Evolutionary conservation across 2,888 invertebrate species (phyloP), one percentile per base, ranked within the genome.

Genomic region (Orthosia gracilis): DNA sequence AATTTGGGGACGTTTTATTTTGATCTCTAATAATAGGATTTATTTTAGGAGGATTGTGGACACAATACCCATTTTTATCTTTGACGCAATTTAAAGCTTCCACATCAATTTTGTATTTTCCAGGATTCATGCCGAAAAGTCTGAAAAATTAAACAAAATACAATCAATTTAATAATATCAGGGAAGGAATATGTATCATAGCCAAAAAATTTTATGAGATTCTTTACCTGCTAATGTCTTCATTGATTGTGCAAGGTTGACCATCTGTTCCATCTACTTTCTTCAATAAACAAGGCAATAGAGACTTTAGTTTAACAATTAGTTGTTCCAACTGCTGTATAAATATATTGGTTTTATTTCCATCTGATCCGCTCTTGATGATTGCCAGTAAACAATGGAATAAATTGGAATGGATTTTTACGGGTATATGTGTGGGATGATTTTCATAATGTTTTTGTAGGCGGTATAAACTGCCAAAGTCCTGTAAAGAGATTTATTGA

Each of bases 301-400:
- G 78, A 1, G 93, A 92, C 59, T 91, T 92, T 2, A 96, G 89
- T 77, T 94, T 95, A 1, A 91, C 92, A 65, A 96, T 91, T 17
- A 96, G 85, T 52, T 94, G 92, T 73, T 95, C 94, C 67, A 96
- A 78, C 76, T 96, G 96, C 73, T 95, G 93, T 26, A 96, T 89
- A 79, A 96, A 94, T 62, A 94, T 94, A 69, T 93, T 92, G 0
- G 94, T 92, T 67, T 91, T 89, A 69, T 94, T 91, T 26, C 87
- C 91, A 23, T 93, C 92, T 0, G 94, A 88, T 9, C 93, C 93
- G 61, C 92, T 91, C 74, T 94, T 93, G 26, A 95, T 89, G 55
- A 96, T 94, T 0, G 94, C 93, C 61, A 94, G 85, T 7, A 96
- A 89, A 73, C 96, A 96, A 82, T 95, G 94, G 87, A 95, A 96